Evolutionary conservation across 2,888 invertebrate genomes (phyloP), one percentile per base, ranked within the genome.

Genomic region (Temnothorax rugatulus): DNA sequence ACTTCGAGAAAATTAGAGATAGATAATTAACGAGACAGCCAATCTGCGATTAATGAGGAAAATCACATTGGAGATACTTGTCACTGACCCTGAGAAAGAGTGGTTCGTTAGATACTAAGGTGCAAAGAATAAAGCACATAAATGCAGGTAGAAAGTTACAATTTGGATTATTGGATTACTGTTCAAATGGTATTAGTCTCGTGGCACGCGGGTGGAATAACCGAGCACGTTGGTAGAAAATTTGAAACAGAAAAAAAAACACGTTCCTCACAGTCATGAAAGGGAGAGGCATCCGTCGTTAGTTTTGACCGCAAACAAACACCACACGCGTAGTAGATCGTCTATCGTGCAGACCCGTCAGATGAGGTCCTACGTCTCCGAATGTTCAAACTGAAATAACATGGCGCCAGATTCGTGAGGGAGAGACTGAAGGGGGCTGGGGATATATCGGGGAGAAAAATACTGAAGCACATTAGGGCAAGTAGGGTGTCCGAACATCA

Each of bases 401-500:
- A 15, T 38, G 69, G 9, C 18, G 41, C 25, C 25, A 52, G 18
- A 76, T 75, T 7, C 18, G 18, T 34, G 34, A 29, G 8, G 34
- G n/a, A 63, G n/a, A 64, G n/a, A 29, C 4, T 57, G 13, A 71
- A 52, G 52, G 11, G 64, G 64, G 57, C 34, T 73, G 8, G 18
- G 44, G 29, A 29, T 29, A 21, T 71, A 3, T 34, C 44, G 54
- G 18, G 41, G 41, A 29, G 50, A 61, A 29, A 74, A 69, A 61
- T n/a, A 54, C 52, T 82, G 57, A 84, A 83, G 71, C 83, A 83
- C 69, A 64, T 83, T 82, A 52, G 86, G 18, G 29, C 29, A 29
- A 68, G 50, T 90, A 64, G 76, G 85, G 83, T 89, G 79, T 88
- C 86, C 87, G 86, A 91, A 90, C 90, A 90, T 90, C 91, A 81